Base-by-base conservation (phyloP, 2,888 invertebrate genomes). In the Scaptomyza polygonia region DNA sequence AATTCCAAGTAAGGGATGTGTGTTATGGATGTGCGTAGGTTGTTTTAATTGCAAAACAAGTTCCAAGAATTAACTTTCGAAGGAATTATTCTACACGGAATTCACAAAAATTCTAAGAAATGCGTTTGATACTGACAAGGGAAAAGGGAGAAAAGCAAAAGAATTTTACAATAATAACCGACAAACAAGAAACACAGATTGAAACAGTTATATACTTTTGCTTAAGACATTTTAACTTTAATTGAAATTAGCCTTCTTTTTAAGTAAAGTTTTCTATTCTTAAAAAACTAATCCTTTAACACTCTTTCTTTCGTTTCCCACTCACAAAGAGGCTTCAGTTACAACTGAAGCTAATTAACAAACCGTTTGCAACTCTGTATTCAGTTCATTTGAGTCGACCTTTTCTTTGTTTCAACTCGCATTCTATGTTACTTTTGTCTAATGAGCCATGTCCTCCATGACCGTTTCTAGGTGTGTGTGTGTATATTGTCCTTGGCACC, bases 371-470 rank as follows among this genome's bases (percentile, higher is more conserved):
- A 36, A 54, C 32, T 16, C 32, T 16, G 39, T 39, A 44, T 30
- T 58, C 44, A 39, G 43, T 42, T 25, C 27, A 49, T 49, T 63
- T 68, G 42, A 59, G 67, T 11, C 59, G 58, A 54, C 61, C 61
- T 65, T 65, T 40, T 49, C 43, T 34, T 36, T 36, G 14, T 14
- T 14, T 14, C 8, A 6, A 36, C 36, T 47, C 69, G 34, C 56
- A 16, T 51, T 49, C 42, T 14, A 36, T 59, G 61, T 54, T 66
- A n/a, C 48, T 40, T 40, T 53, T 66, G 67, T 64, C 78, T 72
- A 82, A 86, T 84, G 82, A 86, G 72, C 61, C 79, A 56, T 86
- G 70, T 76, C 81, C 64, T 66, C 36, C n/a, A n/a, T n/a, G 47
- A 55, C 9, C 34, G 18, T 14, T 59, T 57, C 59, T 54, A 66